A percentile compares a stretch with the other conserved stretches of the same genome.
Conservation (phyloP, 2,113 vertebrate genomes). For the Setophaga kirtlandii region DNA sequence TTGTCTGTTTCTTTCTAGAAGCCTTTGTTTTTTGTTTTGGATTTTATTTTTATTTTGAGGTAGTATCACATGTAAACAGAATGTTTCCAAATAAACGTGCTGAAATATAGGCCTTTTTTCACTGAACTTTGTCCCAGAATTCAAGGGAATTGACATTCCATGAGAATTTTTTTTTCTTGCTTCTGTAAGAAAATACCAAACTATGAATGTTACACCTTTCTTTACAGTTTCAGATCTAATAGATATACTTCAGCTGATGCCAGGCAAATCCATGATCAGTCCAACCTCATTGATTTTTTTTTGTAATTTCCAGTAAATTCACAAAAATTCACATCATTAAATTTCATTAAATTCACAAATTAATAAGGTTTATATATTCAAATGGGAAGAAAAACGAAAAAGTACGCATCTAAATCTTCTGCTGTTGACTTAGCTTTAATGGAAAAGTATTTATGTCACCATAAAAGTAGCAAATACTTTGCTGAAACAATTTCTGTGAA, state of each 20-base stretch:
- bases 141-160: not conserved
- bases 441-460: not conserved
- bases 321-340: not conserved
- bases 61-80: rapidly evolving
- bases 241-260: not conserved
- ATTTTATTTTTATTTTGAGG: not conserved
- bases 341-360: not conserved
- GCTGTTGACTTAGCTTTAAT: not conserved
- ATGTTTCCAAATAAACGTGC: not conserved
- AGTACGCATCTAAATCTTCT: not conserved
- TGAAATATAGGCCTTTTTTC: not conserved
- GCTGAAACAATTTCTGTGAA: not conserved
- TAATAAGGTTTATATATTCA: not conserved
- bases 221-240: not conserved
- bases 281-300: not conserved
- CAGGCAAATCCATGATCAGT: not conserved
- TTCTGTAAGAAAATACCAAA: not conserved
- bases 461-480: not conserved
- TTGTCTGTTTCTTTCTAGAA: not conserved
- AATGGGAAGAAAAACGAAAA: not conserved
- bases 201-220: not conserved
- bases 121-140: not conserved
- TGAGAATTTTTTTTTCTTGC: not conserved
- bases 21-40: not conserved
- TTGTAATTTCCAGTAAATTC: not conserved